Evolutionary conservation across 2,888 invertebrate genomes (phyloP).

Genomic region (Steinernema carpocapsae): DNA sequence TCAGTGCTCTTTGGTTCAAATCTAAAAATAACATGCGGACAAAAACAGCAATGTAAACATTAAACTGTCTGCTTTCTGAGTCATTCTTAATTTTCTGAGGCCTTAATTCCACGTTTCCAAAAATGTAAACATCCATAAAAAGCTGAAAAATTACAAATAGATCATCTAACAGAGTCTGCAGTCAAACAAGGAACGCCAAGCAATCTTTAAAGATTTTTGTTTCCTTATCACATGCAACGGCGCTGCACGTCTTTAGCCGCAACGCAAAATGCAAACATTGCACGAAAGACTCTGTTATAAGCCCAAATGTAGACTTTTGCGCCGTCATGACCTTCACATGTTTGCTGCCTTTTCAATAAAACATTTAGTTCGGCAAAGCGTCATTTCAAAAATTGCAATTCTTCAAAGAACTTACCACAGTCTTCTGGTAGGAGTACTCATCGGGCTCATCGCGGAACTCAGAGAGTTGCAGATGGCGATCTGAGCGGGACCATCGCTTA

Average conservation of each 20-base stretch:
- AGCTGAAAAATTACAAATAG: too few relatives aligned
- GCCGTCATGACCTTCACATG: neutral
- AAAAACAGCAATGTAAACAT: too few relatives aligned
- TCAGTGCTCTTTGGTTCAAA: too few relatives aligned
- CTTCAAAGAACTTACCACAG: conserved; percentile 5
- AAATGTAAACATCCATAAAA: too few relatives aligned
- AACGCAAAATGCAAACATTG: neutral
- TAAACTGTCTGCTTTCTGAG: too few relatives aligned
- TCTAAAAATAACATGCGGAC: too few relatives aligned
- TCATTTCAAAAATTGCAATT: too few relatives aligned
- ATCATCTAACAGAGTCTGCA: too few relatives aligned
- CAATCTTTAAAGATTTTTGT: neutral
- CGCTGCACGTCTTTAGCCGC: neutral
- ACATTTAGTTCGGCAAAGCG: too few relatives aligned
- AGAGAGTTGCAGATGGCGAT: neutral
- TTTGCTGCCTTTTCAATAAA: too few relatives aligned
- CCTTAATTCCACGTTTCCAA: too few relatives aligned
- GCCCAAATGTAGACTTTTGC: neutral
- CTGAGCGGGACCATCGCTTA: neutral
- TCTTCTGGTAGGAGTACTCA: conserved; percentile 27
- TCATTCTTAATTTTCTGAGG: too few relatives aligned
- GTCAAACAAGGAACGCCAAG: neutral
- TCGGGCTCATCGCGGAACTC: neutral
- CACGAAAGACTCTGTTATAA: neutral
- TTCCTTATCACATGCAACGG: neutral